These are phyloP conservation scores for Centropus unirufus DNA, from an alignment of 2,113 vertebrate species.

Conservation along the genomic window DNA sequence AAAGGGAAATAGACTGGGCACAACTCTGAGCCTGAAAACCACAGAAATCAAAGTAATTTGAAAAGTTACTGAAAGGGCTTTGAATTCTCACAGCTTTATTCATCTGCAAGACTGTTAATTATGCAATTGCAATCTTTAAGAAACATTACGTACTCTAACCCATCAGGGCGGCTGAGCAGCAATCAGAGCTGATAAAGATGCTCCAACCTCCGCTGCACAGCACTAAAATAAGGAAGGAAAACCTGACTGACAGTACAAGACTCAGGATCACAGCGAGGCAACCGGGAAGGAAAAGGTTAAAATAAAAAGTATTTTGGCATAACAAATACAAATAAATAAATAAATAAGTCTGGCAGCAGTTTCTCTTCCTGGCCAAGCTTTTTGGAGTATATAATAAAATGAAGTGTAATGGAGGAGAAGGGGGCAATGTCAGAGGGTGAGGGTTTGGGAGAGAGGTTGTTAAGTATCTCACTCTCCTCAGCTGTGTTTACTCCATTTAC, in stretches of 20 bases:
- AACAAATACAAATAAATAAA: slow-evolving; percentile 39
- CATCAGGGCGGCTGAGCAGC: slow-evolving; percentile 14
- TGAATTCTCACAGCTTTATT: slow-evolving; percentile 19
- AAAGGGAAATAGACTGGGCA: not conserved
- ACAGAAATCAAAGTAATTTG: slow-evolving; percentile 10
- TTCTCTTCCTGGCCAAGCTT: slow-evolving; percentile 25
- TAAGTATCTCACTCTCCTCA: slow-evolving; percentile 56
- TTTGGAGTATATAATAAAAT: slow-evolving; percentile 66
- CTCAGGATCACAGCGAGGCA: not conserved
- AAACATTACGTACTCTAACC: slow-evolving; percentile 35
- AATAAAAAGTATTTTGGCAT: slow-evolving; percentile 11
- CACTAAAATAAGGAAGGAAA: not conserved
- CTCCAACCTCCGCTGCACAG: not conserved
- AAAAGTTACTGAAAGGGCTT: slow-evolving; percentile 31
- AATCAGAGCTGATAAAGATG: slow-evolving; percentile 3
- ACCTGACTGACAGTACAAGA: not conserved
- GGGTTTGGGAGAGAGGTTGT: slow-evolving; percentile 61
- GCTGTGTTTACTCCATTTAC: slow-evolving; percentile 47
- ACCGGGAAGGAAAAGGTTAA: slow-evolving; percentile 10
- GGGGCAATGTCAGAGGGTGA: slow-evolving; percentile 50
- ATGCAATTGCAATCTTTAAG: slow-evolving; percentile 38
- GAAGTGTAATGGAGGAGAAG: slow-evolving; percentile 39
- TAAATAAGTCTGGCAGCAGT: slow-evolving; percentile 24
- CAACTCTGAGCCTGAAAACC: not conserved
- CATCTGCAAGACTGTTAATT: not conserved